These are phyloP conservation scores for Xanthorhoe designata DNA, from an alignment of 2,888 invertebrate genomes.

Conservation along the genomic window DNA sequence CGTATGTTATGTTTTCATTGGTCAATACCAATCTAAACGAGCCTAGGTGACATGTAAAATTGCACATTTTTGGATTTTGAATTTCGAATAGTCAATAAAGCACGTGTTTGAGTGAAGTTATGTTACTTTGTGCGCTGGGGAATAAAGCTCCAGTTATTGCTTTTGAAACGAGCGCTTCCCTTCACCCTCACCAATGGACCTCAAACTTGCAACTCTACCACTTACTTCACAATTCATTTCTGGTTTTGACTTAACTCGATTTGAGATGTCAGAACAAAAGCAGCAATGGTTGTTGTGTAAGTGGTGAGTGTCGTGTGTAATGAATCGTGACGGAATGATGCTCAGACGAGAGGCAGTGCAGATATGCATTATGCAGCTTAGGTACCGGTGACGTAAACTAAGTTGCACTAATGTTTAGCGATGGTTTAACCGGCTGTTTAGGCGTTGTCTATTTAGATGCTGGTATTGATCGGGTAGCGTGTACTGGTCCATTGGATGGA, in stretches of 20 bases:
- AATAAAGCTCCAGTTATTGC: too few relatives aligned
- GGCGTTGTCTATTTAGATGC: conserved; percentile 34
- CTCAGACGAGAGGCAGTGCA: conserved; percentile 34
- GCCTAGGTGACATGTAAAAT: too few relatives aligned
- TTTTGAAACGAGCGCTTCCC: conserved; percentile 39
- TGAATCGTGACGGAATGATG: conserved; percentile 39
- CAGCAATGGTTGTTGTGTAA: conserved; percentile 21
- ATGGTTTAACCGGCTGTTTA: conserved; percentile 43
- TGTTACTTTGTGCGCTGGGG: too few relatives aligned
- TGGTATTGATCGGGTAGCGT: conserved; percentile 34
- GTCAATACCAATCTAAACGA: too few relatives aligned
- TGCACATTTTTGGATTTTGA: too few relatives aligned
- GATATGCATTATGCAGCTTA: conserved; percentile 46
- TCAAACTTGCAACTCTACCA: neutral
- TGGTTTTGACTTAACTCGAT: conserved; percentile 1
- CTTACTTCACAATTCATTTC: conserved; percentile 9
- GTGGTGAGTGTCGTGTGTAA: conserved; percentile 35
- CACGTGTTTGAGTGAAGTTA: too few relatives aligned
- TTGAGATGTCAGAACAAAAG: neutral
- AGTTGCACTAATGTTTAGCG: conserved; percentile 43
- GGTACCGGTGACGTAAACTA: conserved; percentile 38
- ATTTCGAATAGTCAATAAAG: too few relatives aligned
- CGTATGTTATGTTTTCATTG: too few relatives aligned
- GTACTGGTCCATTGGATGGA: conserved; percentile 5
- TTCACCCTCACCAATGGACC: conserved; percentile 21